Percentiles rank a stretch among this genome's conserved stretches.
Evolutionary conservation across 2,888 invertebrate species (phyloP).

Genomic region (Stenodema calcarata): DNA sequence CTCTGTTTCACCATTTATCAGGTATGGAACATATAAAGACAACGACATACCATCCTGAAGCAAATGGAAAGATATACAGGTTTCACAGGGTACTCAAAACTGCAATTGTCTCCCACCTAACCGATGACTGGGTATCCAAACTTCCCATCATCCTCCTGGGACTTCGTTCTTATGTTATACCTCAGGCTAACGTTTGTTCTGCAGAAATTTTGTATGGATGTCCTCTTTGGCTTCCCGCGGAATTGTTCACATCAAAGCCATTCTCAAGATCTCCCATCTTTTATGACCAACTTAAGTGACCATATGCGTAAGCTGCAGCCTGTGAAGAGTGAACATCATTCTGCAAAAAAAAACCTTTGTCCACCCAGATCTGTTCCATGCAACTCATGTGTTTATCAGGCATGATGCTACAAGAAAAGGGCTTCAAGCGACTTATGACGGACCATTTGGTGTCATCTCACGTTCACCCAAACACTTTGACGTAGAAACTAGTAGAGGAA

Average conservation of each 20-base stretch:
- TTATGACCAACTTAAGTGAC: not conserved
- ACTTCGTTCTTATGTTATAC: not conserved
- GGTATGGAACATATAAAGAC: not conserved
- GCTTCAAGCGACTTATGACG: not conserved
- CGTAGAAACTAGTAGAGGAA: not conserved
- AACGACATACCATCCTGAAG: constrained; percentile 42
- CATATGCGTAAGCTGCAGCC: not conserved
- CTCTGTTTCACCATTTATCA: constrained; percentile 56
- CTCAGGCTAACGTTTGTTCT: not conserved
- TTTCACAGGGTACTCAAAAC: constrained; percentile 61
- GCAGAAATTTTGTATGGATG: not conserved
- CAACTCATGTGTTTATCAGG: constrained; percentile 22
- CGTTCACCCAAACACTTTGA: not conserved
- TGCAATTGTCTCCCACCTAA: constrained; percentile 56
- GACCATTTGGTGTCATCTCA: not conserved
- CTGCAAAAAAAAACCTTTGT: not conserved
- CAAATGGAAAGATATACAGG: constrained; percentile 62
- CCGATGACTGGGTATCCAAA: not conserved
- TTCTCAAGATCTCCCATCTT: not conserved
- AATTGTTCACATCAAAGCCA: not conserved
- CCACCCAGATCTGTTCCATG: not conserved
- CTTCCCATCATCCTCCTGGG: not conserved
- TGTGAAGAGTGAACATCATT: not conserved
- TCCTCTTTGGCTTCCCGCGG: not conserved
- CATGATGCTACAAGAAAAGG: not conserved